These are phyloP conservation scores for Notarius lentiginosus DNA, from an alignment of 2,113 vertebrate genomes.

Conservation along the genomic window DNA sequence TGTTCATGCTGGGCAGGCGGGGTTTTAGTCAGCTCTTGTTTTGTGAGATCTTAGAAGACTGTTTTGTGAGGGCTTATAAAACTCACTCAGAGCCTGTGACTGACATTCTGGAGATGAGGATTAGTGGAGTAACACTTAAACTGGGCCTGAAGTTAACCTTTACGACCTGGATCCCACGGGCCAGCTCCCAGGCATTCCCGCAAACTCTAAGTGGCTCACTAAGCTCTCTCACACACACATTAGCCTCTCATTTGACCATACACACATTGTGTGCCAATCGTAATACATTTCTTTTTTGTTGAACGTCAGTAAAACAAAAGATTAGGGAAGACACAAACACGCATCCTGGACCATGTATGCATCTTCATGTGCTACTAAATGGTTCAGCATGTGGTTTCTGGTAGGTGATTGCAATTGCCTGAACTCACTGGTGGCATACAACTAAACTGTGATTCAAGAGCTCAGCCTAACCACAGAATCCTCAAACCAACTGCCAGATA, in stretches of 20 bases:
- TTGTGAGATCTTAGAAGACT: slow-evolving; percentile 22
- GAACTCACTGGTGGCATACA: slow-evolving; percentile 35
- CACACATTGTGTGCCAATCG: background rate
- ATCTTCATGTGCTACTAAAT: background rate
- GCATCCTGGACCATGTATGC: background rate
- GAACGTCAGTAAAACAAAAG: background rate
- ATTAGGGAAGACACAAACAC: background rate
- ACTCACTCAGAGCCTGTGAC: slow-evolving; percentile 52
- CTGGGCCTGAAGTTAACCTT: slow-evolving; percentile 58
- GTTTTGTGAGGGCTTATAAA: slow-evolving; percentile 56
- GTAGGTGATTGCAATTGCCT: slow-evolving; percentile 54
- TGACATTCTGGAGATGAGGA: slow-evolving; percentile 57
- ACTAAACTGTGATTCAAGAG: slow-evolving; percentile 40
- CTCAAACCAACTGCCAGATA: slow-evolving; percentile 55
- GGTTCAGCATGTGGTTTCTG: slow-evolving; percentile 16
- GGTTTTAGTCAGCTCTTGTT: slow-evolving; percentile 35
- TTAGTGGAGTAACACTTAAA: slow-evolving; percentile 63
- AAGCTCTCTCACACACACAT: background rate
- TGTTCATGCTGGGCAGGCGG: slow-evolving; percentile 19
- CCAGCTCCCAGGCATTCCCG: slow-evolving; percentile 53
- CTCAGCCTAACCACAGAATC: slow-evolving; percentile 49
- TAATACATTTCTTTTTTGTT: background rate
- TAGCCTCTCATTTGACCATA: background rate
- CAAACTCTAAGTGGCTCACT: slow-evolving; percentile 48
- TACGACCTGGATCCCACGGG: slow-evolving; percentile 56